Evolutionary conservation across 1,140 invertebrate genomes (phyloP).

Genomic region (Spodoptera frugiperda): DNA sequence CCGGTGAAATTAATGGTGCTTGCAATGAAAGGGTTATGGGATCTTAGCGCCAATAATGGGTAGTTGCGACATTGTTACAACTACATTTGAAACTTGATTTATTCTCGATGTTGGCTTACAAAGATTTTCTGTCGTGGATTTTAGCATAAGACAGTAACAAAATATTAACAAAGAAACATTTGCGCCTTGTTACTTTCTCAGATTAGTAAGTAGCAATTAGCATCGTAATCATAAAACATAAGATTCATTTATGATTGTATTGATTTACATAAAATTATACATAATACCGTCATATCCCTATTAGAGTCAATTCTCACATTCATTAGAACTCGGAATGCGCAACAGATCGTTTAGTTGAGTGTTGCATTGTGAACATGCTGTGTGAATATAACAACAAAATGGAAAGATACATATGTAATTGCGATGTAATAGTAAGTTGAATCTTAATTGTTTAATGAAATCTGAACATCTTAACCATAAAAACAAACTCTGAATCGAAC

Average conservation of each 20-base stretch:
- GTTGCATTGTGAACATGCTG: conserved; percentile 35
- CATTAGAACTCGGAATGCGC: conserved; percentile 37
- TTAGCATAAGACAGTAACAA: too few species aligned
- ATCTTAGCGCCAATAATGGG: background rate
- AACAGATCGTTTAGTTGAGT: conserved; percentile 27
- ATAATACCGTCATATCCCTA: conserved; percentile 40
- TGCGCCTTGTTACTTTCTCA: background rate
- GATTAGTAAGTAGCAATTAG: conserved; percentile 19
- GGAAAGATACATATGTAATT: background rate
- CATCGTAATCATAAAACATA: conserved; percentile 11
- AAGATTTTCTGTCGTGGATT: too few species aligned
- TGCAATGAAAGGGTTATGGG: conserved; percentile 24
- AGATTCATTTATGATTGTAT: conserved; percentile 20
- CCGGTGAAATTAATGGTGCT: conserved; percentile 47
- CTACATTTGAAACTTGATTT: background rate
- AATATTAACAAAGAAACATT: too few species aligned
- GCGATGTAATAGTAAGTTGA: background rate
- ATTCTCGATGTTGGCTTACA: too few species aligned
- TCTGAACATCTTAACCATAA: background rate
- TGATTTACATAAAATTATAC: conserved; percentile 37
- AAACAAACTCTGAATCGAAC: background rate
- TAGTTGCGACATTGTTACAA: conserved; percentile 4
- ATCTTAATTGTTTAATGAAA: conserved; percentile 23
- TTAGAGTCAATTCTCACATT: conserved; percentile 38
- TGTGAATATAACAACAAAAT: conserved; percentile 23